A percentile compares a stretch with the other conserved stretches of the same genome.
These are phyloP conservation scores for Resseliella maxima DNA, from an alignment of 2,888 invertebrate genomes.

Conservation along the genomic window DNA sequence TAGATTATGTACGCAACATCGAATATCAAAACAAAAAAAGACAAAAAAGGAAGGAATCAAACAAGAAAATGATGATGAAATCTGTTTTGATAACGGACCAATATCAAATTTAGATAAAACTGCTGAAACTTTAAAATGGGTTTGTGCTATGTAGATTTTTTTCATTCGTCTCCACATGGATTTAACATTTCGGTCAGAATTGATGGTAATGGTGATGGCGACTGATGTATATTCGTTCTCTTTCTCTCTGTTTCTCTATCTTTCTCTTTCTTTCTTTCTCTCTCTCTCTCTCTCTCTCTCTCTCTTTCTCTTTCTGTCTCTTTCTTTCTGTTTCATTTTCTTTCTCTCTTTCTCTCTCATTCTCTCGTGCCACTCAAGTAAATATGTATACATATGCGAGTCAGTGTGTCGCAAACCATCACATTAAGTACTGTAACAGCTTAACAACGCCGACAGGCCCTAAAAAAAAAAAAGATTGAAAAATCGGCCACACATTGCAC, in stretches of 20 bases:
- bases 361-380: background rate
- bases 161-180: background rate
- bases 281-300: background rate
- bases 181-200: background rate
- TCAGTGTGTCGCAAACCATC: constrained; percentile 31
- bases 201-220: background rate
- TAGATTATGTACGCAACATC: constrained; percentile 16
- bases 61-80: background rate
- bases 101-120: constrained; percentile 29
- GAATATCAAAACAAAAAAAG: background rate
- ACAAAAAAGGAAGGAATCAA: background rate
- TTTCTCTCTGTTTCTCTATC: too few relatives aligned
- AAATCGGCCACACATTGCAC: constrained; percentile 26
- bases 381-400: background rate
- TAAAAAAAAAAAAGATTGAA: background rate
- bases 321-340: background rate
- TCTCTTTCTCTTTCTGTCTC: too few relatives aligned
- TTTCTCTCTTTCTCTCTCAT: background rate
- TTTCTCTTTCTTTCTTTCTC: background rate
- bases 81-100: background rate
- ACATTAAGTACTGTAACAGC: constrained; percentile 32
- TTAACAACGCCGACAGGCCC: background rate
- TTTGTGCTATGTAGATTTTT: background rate
- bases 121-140: constrained; percentile 21
- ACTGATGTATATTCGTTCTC: background rate